Conservation (phyloP, 1,140 invertebrate species). For the Philopotamus ludificatus region DNA sequence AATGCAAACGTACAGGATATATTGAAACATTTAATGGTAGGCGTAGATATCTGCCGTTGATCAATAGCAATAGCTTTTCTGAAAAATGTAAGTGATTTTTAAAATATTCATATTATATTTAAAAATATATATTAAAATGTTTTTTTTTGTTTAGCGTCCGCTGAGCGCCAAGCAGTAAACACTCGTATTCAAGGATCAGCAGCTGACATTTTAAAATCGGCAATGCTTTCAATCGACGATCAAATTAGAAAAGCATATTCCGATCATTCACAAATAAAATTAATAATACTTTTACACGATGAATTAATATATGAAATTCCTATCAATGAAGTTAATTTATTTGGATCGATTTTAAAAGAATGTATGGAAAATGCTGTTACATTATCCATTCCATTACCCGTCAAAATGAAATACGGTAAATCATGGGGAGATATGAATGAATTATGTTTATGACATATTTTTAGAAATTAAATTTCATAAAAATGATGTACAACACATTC, state of each 20-base stretch:
- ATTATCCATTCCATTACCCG: constrained; percentile 76
- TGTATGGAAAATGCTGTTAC: constrained; percentile 79
- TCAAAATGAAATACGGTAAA: constrained; percentile 79
- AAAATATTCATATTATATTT: constrained; percentile 2
- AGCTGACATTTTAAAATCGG: constrained; percentile 89
- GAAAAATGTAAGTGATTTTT: constrained; percentile 52
- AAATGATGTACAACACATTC: no score
- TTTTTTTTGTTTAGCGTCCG: constrained; percentile 62
- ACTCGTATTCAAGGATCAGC: constrained; percentile 94
- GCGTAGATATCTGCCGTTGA: constrained; percentile 75
- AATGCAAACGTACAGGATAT: constrained; percentile 72
- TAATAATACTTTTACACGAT: constrained; percentile 92
- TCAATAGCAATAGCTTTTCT: constrained; percentile 63
- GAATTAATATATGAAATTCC: constrained; percentile 93
- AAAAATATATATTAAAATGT: constrained; percentile 14
- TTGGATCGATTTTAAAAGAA: constrained; percentile 67
- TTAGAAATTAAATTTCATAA: no score
- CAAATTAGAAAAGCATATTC: constrained; percentile 47
- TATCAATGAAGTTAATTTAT: constrained; percentile 58
- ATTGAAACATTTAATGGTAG: constrained; percentile 82
- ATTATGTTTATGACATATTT: no score
- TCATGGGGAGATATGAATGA: constrained; percentile 75
- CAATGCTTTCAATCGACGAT: constrained; percentile 78
- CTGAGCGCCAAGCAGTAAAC: constrained; percentile 95
- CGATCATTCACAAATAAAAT: constrained; percentile 53